Evolutionary conservation across 23 tunicate species (phyloP).

Genomic region (Halocynthia roretzi): DNA sequence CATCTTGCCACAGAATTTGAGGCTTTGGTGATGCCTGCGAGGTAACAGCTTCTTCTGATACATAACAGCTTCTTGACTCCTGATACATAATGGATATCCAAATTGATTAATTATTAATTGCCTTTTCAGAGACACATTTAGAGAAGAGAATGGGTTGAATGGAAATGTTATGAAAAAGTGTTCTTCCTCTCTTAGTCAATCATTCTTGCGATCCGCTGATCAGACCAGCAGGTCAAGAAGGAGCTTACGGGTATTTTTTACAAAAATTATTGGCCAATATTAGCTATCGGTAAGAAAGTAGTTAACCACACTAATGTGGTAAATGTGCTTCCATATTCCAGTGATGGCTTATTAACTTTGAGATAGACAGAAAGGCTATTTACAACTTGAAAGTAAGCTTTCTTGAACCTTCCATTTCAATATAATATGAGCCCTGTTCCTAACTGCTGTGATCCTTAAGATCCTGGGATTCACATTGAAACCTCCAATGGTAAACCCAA

Average conservation of each 20-base stretch:
- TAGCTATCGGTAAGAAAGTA: no score
- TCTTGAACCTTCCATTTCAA: no score
- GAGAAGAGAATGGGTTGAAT: slow-evolving; percentile 15
- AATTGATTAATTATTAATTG: background rate
- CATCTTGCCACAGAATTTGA: slow-evolving; percentile 90
- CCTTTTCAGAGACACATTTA: slow-evolving; percentile 3
- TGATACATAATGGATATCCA: background rate
- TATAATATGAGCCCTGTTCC: no score
- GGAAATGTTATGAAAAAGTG: slow-evolving; percentile 1
- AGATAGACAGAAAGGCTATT: no score
- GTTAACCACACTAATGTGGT: no score
- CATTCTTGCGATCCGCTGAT: slow-evolving; percentile 15
- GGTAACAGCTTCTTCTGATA: slow-evolving; percentile 29
- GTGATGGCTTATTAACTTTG: no score
- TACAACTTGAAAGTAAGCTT: no score
- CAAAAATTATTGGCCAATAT: no score
- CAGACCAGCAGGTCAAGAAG: slow-evolving; percentile 12
- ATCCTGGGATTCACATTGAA: no score
- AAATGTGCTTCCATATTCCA: no score
- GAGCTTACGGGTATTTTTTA: background rate
- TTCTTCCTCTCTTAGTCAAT: slow-evolving; percentile 12
- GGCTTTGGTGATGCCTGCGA: slow-evolving; percentile 55
- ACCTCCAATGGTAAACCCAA: no score
- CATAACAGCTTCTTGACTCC: background rate
- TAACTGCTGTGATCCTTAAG: no score